Conservation (phyloP, 2,888 invertebrate species). For the Ormyrus rosae region DNA sequence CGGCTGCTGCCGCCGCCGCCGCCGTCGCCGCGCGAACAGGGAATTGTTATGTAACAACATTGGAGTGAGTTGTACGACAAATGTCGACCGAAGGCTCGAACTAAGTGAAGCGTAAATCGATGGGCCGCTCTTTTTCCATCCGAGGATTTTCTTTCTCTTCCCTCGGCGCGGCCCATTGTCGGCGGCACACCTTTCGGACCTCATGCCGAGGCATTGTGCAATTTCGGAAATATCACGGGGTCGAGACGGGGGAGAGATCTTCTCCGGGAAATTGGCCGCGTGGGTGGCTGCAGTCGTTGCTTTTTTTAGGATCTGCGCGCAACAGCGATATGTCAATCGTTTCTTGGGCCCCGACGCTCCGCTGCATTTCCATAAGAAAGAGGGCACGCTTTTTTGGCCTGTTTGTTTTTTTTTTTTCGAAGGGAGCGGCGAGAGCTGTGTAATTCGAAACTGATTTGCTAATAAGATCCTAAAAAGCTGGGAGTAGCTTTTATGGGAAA, state of each 20-base stretch:
- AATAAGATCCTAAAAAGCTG: constrained; percentile 49
- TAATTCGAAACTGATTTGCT: constrained; percentile 54
- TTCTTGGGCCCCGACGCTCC: neutral
- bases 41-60: constrained; percentile 73
- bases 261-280: constrained; percentile 66
- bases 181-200: constrained; percentile 70
- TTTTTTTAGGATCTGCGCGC: constrained; percentile 25
- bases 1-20: constrained; percentile 56
- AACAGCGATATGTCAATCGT: constrained; percentile 22
- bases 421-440: constrained; percentile 12
- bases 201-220: constrained; percentile 73
- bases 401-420: too few species aligned
- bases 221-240: constrained; percentile 63
- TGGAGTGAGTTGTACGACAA: constrained; percentile 74
- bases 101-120: constrained; percentile 75
- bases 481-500: neutral
- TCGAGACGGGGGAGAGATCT: constrained; percentile 58
- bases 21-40: constrained; percentile 50
- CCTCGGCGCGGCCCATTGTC: constrained; percentile 39
- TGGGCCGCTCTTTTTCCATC: constrained; percentile 44
- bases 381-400: too few species aligned
- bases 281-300: constrained; percentile 66
- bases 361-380: neutral
- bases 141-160: constrained; percentile 18
- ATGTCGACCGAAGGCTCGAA: constrained; percentile 73